phyloP scores from a whole-genome alignment of 2,797 vertebrate genomes.

The Tamandua tetradactyla region DNA sequence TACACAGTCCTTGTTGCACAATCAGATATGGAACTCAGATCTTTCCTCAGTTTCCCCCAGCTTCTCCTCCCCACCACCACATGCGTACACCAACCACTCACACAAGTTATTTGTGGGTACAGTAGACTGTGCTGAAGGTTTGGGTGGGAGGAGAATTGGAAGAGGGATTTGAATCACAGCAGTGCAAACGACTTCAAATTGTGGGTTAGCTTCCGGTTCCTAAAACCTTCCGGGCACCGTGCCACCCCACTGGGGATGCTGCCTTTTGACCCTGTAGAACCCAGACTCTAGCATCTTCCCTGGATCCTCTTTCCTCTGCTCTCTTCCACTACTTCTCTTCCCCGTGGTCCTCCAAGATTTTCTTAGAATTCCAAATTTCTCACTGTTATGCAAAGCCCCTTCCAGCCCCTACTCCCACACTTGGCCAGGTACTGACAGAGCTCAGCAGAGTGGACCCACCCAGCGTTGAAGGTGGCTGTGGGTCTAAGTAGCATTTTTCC shows the following conservation, averaged over 20 bases:
- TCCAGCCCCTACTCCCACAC: background rate
- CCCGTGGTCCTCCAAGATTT: background rate
- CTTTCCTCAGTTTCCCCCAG: accelerated
- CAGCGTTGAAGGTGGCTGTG: background rate
- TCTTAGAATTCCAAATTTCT: background rate
- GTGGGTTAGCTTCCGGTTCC: background rate
- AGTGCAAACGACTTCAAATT: background rate
- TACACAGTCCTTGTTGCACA: background rate
- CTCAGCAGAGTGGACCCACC: background rate
- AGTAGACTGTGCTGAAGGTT: background rate
- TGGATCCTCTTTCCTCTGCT: background rate
- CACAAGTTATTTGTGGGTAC: background rate
- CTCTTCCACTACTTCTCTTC: background rate
- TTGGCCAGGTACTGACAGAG: background rate
- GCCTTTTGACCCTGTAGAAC: background rate
- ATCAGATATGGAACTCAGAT: background rate
- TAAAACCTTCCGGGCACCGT: background rate
- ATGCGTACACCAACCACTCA: background rate
- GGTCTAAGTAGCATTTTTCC: background rate
- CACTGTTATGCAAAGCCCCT: background rate
- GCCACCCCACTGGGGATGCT: too few relatives aligned
- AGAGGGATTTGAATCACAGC: background rate
- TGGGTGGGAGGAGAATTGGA: background rate
- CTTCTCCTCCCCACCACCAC: accelerated
- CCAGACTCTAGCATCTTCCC: background rate